Evolutionary conservation across 2,888 invertebrate genomes (phyloP).

Genomic region (Cecidostiba fungosa): DNA sequence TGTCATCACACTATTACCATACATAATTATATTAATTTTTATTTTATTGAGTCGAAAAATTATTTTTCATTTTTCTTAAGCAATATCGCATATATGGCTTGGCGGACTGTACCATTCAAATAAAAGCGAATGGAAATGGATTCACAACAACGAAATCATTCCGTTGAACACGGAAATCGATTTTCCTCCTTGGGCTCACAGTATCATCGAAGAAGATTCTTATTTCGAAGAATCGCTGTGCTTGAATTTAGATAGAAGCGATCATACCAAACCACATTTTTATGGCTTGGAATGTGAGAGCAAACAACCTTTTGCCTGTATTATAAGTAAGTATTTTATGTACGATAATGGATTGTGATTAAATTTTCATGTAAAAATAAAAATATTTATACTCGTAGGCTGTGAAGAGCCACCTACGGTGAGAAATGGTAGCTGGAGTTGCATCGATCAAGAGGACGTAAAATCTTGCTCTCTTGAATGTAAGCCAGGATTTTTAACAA

Average conservation of each 20-base stretch:
- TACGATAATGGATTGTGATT: not conserved
- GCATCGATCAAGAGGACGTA: conserved; percentile 58
- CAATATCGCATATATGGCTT: conserved; percentile 70
- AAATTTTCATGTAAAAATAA: not conserved
- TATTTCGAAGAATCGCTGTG: conserved; percentile 80
- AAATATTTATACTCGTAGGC: not conserved
- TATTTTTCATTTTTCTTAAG: conserved; percentile 55
- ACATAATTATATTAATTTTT: not conserved
- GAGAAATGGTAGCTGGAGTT: conserved; percentile 69
- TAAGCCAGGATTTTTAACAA: conserved; percentile 65
- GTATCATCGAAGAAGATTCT: conserved; percentile 77
- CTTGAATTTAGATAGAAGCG: conserved; percentile 81
- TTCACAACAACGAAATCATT: conserved; percentile 65
- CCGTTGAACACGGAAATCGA: conserved; percentile 54
- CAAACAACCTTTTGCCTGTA: conserved; percentile 81
- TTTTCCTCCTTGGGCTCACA: conserved; percentile 80
- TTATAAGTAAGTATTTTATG: conserved; percentile 66
- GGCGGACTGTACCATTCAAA: conserved; percentile 66
- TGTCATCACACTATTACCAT: not conserved
- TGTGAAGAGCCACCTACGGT: conserved; percentile 68
- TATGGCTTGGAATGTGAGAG: conserved; percentile 82
- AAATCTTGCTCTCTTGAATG: conserved; percentile 66
- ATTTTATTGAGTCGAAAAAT: not conserved
- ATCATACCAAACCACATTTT: conserved; percentile 81
- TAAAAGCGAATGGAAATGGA: conserved; percentile 67